Evolutionary conservation across 2,888 invertebrate genomes (phyloP), one percentile per base, ranked within the genome.

Genomic region (Agelastica alni): DNA sequence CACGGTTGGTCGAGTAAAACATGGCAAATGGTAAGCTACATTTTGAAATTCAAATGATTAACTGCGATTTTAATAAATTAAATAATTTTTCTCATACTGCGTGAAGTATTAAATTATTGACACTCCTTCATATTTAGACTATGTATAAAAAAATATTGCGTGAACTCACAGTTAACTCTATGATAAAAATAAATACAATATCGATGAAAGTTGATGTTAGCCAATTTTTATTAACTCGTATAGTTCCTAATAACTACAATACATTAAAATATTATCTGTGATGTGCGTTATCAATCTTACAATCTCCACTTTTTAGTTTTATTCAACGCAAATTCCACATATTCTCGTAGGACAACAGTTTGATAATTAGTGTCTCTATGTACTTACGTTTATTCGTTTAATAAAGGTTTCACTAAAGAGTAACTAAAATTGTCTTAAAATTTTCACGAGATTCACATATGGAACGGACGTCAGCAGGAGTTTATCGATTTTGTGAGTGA

Each of bases 401-500:
- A 12, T 3, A 10, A 12, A 16, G 17, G 22, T 18, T 36, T 22
- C 5, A 36, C 16, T 9, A n/a, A 34, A 14, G 7, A 47, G 12
- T 28, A 17, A 12, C 17, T 9, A 9, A 39, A 12, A 28, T 30
- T 30, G 5, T 16, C 13, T 12, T 48, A 30, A 20, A 18, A 48
- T 48, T 18, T 30, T 48, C 9, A 28, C 6, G 39, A 39, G 30
- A 26, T 18, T 48, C 30, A 30, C 48, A 41, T 30, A 41, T 48
- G 48, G 39, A 48, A 37, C 30, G 7, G 32, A 12, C 31, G 17
- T 28, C n/a, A 14, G 7, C 20, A 31, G 37, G 39, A 39, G 39
- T 39, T 48, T 39, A 48, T 48, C 48, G 48, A 48, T 48, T 48
- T 48, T 39, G 9, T 20, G 9, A 22, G 45, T 20, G 20, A 45